These are phyloP conservation scores for Cirrhinus molitorella DNA, from an alignment of 2,797 vertebrate genomes.

Conservation along the genomic window DNA sequence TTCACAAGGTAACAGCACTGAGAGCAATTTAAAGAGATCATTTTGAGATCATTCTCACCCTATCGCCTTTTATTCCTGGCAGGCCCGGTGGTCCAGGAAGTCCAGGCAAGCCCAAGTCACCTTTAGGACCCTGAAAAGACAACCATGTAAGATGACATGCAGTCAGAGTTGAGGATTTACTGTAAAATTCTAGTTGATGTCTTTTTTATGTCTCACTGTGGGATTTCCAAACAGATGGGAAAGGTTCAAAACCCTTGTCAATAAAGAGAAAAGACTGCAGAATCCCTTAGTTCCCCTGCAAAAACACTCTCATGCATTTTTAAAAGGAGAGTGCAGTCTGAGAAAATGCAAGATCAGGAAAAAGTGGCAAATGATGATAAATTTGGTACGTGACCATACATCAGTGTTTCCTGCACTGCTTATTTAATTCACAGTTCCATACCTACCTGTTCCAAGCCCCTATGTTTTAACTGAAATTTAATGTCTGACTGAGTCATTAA, in stretches of 20 bases:
- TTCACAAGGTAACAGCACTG: neutral
- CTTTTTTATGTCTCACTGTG: constrained; percentile 1
- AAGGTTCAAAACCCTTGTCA: neutral
- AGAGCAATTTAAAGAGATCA: neutral
- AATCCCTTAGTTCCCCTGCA: neutral
- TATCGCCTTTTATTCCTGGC: constrained; percentile 91
- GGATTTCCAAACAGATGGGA: neutral
- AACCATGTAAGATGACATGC: constrained; percentile 14
- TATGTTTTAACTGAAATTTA: neutral
- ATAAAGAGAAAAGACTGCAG: constrained; percentile 3
- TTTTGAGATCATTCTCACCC: constrained; percentile 81
- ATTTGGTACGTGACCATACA: neutral
- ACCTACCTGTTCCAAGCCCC: neutral
- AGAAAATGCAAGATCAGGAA: neutral
- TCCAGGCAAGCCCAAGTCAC: constrained; percentile 91
- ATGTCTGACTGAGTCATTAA: no score
- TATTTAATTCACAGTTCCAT: neutral
- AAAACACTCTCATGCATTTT: constrained; percentile 5
- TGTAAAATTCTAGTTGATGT: neutral
- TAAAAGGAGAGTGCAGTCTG: neutral
- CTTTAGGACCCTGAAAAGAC: constrained; percentile 87
- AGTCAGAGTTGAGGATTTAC: constrained; percentile 14
- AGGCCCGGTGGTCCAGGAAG: constrained; percentile 91
- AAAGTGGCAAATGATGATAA: constrained; percentile 1
- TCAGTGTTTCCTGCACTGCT: neutral